These are phyloP conservation scores for Crossoptilon crossoptilon DNA, from an alignment of 2,797 vertebrate species.

Conservation along the genomic window DNA sequence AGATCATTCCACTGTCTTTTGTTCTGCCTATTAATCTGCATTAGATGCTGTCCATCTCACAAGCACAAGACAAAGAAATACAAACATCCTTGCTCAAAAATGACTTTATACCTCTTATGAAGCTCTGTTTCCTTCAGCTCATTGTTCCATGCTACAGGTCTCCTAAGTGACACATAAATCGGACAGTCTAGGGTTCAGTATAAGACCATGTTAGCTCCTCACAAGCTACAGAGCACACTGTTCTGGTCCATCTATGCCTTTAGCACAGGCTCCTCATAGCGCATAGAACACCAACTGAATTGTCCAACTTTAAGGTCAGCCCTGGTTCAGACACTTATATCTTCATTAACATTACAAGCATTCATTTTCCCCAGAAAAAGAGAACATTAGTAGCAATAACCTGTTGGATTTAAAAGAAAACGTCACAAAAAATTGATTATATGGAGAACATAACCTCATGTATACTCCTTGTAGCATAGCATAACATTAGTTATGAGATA, in stretches of 20 bases:
- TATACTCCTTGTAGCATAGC: not conserved
- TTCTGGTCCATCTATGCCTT: not conserved
- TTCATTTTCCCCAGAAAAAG: slow-evolving; percentile 9
- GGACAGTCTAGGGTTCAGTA: not conserved
- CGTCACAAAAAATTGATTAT: not conserved
- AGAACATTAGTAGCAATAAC: not conserved
- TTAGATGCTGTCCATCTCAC: not conserved
- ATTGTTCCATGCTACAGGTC: not conserved
- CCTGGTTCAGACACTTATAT: not conserved
- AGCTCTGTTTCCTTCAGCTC: not conserved
- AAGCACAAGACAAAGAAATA: not conserved
- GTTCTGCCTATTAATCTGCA: not conserved
- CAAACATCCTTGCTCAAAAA: slow-evolving; percentile 19
- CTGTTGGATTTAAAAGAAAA: not conserved
- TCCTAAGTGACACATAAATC: not conserved
- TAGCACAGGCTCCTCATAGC: slow-evolving; percentile 21
- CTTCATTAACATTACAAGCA: not conserved
- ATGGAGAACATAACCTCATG: not conserved
- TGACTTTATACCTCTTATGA: not conserved
- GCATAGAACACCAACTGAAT: not conserved
- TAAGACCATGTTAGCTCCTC: not conserved
- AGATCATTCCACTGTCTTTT: not conserved
- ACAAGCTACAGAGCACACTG: not conserved
- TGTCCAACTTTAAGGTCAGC: not conserved
- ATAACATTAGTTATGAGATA: not conserved